phyloP scores from a whole-genome alignment of 2,888 invertebrate genomes.

The Diloba caeruleocephala region DNA sequence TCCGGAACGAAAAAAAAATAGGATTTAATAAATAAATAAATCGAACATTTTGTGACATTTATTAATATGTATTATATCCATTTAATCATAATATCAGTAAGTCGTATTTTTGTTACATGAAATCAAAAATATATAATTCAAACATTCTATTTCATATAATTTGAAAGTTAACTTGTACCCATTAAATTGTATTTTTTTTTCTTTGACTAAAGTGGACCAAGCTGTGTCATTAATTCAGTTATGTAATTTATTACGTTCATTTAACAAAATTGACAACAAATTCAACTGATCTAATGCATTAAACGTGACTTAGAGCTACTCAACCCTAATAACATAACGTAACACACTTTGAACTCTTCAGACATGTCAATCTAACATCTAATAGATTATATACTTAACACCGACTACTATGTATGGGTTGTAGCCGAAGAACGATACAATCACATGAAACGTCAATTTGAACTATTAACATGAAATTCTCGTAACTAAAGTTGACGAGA shows the following conservation, averaged over 20 bases:
- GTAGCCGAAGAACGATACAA: constrained; percentile 40
- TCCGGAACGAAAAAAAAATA: neutral
- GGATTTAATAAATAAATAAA: constrained; percentile 8
- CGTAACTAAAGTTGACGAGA: constrained; percentile 7
- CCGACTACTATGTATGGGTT: constrained; percentile 25
- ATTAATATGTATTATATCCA: constrained; percentile 58
- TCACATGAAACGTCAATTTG: constrained; percentile 53
- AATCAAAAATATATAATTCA: constrained; percentile 59
- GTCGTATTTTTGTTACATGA: constrained; percentile 47
- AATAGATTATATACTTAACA: constrained; percentile 51
- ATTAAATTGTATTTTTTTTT: constrained; percentile 42
- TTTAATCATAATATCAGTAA: constrained; percentile 57
- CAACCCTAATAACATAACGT: constrained; percentile 55
- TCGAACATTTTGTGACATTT: constrained; percentile 43
- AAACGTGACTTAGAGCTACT: constrained; percentile 59
- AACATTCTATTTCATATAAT: constrained; percentile 38
- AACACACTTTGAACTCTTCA: constrained; percentile 79
- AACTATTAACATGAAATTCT: constrained; percentile 9
- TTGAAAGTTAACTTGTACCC: constrained; percentile 54
- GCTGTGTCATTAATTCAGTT: constrained; percentile 24
- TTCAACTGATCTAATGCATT: constrained; percentile 44
- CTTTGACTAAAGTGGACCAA: constrained; percentile 30
- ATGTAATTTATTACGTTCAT: constrained; percentile 28
- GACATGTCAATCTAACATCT: constrained; percentile 63
- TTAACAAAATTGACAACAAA: constrained; percentile 34